Percentiles rank a stretch among this genome's conserved stretches.
phyloP scores from a whole-genome alignment of 2,797 vertebrate genomes.

The Choloepus didactylus region DNA sequence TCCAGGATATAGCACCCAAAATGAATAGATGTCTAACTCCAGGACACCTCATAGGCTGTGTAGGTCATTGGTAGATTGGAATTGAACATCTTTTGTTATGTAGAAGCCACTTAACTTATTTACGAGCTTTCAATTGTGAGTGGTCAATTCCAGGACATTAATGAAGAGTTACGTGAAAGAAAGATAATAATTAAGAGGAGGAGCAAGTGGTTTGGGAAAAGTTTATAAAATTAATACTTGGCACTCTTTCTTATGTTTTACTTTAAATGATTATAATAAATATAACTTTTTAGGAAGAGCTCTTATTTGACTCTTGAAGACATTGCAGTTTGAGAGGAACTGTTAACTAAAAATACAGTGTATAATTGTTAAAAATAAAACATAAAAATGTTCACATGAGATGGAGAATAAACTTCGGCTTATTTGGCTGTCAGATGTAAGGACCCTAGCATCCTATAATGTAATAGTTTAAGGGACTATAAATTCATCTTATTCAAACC shows the following conservation, averaged over 20 bases:
- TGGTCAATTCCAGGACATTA: not conserved
- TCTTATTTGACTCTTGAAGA: constrained; percentile 28
- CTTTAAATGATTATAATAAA: constrained; percentile 16
- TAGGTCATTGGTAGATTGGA: not conserved
- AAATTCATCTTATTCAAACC: not conserved
- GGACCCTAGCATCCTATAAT: not conserved
- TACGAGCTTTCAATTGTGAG: not conserved
- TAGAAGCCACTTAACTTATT: not conserved
- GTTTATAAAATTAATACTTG: constrained; percentile 7
- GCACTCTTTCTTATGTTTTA: not conserved
- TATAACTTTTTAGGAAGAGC: not conserved
- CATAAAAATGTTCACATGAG: constrained; percentile 33
- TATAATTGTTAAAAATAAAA: not conserved
- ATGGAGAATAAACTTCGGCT: constrained; percentile 14
- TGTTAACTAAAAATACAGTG: not conserved
- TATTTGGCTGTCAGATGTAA: not conserved
- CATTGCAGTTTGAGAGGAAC: not conserved
- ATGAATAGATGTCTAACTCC: not conserved
- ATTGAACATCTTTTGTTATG: not conserved
- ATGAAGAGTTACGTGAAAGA: not conserved
- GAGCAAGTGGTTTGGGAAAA: not conserved
- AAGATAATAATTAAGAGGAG: not conserved
- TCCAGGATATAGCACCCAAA: not conserved
- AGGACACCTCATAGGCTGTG: not conserved
- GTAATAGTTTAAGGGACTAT: not conserved